These are phyloP conservation scores for Cyprinodon diabolis DNA, from an alignment of 2,797 vertebrate genomes.

Conservation along the genomic window DNA sequence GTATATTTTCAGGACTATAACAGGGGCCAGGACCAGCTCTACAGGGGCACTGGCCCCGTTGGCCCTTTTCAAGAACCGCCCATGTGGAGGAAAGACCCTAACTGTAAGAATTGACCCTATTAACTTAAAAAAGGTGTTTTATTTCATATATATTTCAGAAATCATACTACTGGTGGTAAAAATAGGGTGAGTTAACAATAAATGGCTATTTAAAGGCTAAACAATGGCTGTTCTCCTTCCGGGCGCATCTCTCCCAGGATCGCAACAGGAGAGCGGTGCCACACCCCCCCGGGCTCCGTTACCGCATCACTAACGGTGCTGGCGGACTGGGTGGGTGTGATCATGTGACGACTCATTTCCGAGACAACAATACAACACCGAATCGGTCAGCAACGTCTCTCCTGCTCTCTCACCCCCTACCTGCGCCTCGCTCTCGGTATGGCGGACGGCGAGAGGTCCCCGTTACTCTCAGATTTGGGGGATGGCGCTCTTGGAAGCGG, in stretches of 20 bases:
- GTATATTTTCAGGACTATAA: too few species aligned
- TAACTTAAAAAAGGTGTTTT: not conserved
- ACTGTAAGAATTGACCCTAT: not conserved
- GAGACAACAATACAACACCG: conserved; percentile 77
- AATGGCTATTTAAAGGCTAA: too few species aligned
- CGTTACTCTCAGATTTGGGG: conserved; percentile 87
- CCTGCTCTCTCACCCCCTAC: conserved; percentile 36
- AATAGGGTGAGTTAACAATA: too few species aligned
- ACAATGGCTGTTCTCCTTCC: not conserved
- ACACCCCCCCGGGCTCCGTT: conserved; percentile 58
- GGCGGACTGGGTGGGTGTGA: conserved; percentile 43
- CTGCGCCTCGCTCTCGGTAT: conserved; percentile 79
- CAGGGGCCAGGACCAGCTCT: too few species aligned
- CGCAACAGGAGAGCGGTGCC: conserved; percentile 29
- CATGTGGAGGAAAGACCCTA: too few species aligned
- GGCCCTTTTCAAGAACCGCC: too few species aligned
- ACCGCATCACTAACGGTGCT: conserved; percentile 65
- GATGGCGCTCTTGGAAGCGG: conserved; percentile 84
- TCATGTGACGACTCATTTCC: conserved; percentile 82
- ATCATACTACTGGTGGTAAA: not conserved
- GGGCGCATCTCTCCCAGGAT: not conserved
- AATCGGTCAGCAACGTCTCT: conserved; percentile 47
- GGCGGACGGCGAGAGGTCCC: conserved; percentile 94
- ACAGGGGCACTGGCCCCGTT: too few species aligned
- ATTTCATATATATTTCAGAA: not conserved